These are phyloP conservation scores for Germaria angustata DNA, from an alignment of 2,888 invertebrate species.

Conservation along the genomic window DNA sequence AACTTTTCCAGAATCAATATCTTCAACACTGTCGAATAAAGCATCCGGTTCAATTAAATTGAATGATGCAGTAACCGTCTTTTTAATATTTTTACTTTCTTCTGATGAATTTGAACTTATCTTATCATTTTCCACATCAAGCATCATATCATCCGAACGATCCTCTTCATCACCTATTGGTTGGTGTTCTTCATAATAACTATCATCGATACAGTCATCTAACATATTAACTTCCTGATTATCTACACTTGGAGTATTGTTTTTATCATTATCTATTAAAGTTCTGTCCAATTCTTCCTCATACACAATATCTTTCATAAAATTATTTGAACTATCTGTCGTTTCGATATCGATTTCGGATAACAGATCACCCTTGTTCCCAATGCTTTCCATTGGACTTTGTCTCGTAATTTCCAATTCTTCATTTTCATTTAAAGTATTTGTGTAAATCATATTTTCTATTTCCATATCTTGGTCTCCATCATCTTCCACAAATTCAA, in stretches of 20 bases:
- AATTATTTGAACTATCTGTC: background rate
- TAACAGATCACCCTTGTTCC: background rate
- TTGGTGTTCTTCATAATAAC: background rate
- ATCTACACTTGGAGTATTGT: background rate
- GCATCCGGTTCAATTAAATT: background rate
- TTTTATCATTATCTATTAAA: background rate
- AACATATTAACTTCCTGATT: background rate
- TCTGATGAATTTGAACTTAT: background rate
- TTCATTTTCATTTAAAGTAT: background rate
- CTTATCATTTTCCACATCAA: background rate
- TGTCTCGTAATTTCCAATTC: background rate
- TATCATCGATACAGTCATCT: background rate
- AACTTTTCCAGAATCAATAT: background rate
- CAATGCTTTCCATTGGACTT: background rate
- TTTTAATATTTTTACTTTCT: background rate
- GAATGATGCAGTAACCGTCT: background rate
- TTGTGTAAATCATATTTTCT: background rate
- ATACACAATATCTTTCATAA: background rate
- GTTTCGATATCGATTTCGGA: background rate
- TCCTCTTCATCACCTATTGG: background rate
- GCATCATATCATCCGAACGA: background rate
- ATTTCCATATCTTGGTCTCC: background rate
- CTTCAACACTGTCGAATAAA: background rate
- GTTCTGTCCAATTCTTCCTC: background rate
- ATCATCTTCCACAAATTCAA: conserved; percentile 4